Percentiles rank a stretch among this genome's conserved stretches.
Conservation (phyloP, 2,797 vertebrate genomes). For the Sebastiscus albofasciatus region DNA sequence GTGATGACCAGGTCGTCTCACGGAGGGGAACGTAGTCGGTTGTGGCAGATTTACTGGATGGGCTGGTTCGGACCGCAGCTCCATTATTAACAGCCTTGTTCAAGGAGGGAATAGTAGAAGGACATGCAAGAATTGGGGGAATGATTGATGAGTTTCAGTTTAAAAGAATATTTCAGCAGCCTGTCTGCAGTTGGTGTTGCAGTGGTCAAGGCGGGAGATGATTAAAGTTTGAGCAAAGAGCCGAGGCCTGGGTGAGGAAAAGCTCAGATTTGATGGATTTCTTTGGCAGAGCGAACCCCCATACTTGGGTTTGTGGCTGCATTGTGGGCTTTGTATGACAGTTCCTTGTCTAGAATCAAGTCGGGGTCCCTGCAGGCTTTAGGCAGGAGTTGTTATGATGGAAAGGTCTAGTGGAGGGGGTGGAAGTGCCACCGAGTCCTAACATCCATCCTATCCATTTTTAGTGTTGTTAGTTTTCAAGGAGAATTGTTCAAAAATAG, state of each 20-base stretch:
- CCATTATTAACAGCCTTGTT: conserved; percentile 2
- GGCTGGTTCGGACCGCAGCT: neutral
- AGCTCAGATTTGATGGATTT: conserved; percentile 40
- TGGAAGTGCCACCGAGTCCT: neutral
- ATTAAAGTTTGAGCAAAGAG: conserved; percentile 48
- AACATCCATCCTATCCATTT: conserved; percentile 28
- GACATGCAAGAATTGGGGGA: neutral
- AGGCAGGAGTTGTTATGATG: conserved; percentile 38
- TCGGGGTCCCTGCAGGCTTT: conserved; percentile 31
- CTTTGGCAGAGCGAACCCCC: neutral
- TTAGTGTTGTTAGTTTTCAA: conserved; percentile 28
- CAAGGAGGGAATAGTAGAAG: neutral
- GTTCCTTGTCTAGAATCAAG: conserved; percentile 31
- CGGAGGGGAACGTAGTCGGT: neutral
- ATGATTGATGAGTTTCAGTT: conserved; percentile 6
- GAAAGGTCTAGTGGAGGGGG: conserved; percentile 16
- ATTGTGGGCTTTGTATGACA: conserved; percentile 32
- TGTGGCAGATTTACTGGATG: neutral
- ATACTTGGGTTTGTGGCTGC: neutral
- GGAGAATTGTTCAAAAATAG: neutral
- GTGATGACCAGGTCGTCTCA: neutral
- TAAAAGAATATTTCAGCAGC: conserved; percentile 21
- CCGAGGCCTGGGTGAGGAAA: neutral
- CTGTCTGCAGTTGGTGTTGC: neutral
- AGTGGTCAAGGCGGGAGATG: conserved; percentile 1